Evolutionary conservation across 2,888 invertebrate species (phyloP).

Genomic region (Periphyllus acericola): DNA sequence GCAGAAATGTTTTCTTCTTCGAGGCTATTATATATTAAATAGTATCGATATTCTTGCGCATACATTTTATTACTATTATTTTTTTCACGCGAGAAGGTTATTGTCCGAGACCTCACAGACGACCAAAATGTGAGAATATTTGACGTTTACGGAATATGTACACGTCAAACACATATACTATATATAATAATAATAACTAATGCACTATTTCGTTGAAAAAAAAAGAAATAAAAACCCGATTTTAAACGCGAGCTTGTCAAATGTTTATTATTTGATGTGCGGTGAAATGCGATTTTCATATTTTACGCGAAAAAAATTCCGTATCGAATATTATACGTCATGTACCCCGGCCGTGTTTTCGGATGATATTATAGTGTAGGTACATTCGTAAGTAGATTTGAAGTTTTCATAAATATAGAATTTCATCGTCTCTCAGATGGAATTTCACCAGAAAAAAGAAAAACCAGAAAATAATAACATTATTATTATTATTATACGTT

Average conservation of each 20-base stretch:
- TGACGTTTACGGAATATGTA: neutral
- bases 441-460: neutral
- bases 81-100: neutral
- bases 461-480: slow-evolving; percentile 7
- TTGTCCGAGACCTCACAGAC: neutral
- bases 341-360: neutral
- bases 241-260: neutral
- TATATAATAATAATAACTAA: neutral
- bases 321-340: neutral
- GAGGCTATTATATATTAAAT: neutral
- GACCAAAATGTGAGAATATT: slow-evolving; percentile 7
- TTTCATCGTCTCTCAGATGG: neutral
- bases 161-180: neutral
- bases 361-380: neutral
- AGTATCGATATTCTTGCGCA: neutral
- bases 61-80: slow-evolving; percentile 5
- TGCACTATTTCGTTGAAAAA: neutral
- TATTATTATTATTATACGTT: neutral
- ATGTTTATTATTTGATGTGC: neutral
- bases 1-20: neutral
- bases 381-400: slow-evolving; percentile 10
- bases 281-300: neutral
- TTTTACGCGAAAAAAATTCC: neutral
- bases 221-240: neutral
- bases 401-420: slow-evolving; percentile 18